Evolutionary conservation across 2,888 invertebrate genomes (phyloP), one percentile per base, ranked within the genome.

Genomic region (Calliopum simillimum): DNA sequence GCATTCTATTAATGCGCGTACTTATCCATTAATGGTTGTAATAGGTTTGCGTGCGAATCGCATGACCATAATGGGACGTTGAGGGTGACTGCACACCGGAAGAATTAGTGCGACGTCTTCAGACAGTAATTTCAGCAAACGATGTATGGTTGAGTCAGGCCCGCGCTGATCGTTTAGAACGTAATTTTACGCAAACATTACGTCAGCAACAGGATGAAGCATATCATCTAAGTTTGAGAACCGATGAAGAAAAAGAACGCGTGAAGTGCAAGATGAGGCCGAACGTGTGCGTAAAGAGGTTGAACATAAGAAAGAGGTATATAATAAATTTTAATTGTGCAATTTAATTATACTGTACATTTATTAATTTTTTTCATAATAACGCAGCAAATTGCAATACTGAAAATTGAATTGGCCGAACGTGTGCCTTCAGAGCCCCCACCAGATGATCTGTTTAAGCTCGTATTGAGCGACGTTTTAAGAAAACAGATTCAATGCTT

Each of bases 181-280:
- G 95, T 21, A 94, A 92, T 80, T 89, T 96, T 76, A 96, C 94
- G 71, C 94, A 96, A 77, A 93, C 94, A 0, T 87, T 98, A 63
- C 90, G 98, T 44, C 92, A 93, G 65, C 92, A 97, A 75, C 98
- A 99, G 84, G 98, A 99, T 86, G 94, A 94, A 83, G 98, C 98
- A 0, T 99, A 97, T 83, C 90, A 93, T 83, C 94, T 94, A 85
- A 97, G 97, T 4, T 87, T 98, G 51, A 89, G 92, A 51, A 96
- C 96, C 0, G 98, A 99, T 86, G 97, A 97, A 85, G 97, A 97
- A 85, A 98, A 98, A 87, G 98, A 98, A 84, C 89, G 94, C 88
- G 87, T 51, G 86, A 87, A 76, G 85, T 86, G 67, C 86, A 87
- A 75, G 87, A 87, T 77, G 85, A 87, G 79, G 85, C 88, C 80